Base-by-base conservation (phyloP, 1,140 invertebrate genomes). In the Drosophila sulfurigaster region DNA sequence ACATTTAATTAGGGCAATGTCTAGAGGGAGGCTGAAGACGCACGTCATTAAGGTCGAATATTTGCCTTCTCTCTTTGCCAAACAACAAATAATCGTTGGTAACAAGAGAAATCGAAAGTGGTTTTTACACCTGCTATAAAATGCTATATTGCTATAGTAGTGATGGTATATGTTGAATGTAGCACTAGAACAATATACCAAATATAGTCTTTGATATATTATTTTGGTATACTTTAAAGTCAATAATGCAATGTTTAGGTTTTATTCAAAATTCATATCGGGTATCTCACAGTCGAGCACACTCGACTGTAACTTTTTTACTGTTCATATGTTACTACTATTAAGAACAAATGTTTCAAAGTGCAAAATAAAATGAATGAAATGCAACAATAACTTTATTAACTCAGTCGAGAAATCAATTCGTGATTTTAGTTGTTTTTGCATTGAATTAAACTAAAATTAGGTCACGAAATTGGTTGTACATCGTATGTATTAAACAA, bases 21-120 rank as follows among this genome's bases (percentile, higher is more conserved):
- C 60, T 60, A 48, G 38, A 16, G 30, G 15, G 38, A 35, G 68
- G 13, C 25, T 64, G 45, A 30, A 67, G 28, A 38, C 35, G 52
- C 7, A 54, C 7, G 46, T 59, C 38, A 60, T 73, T 68, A 62
- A 74, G 71, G 65, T 68, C 48, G 70, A 16, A 46, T 74, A 54
- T 46, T 68, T 68, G 57, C 63, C 13, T 13, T 41, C 64, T 38
- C 43, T 66, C 64, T 66, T 65, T 65, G 70, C 35, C 28, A 38
- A 51, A 51, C 38, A 41, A 63, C 20, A 41, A 41, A 49, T 10
- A 38, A 5, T 32, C 30, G 6, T 32, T 32, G 10, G 7, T 8
- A 38, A 6, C 11, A 20, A 28, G 11, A 20, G 35, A 57, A 57
- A 57, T 16, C 13, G 54, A 56, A 56, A 56, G 52, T 15, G 20